These are phyloP conservation scores for Tokudaia muenninki DNA, from an alignment of 2,797 vertebrate species.

Conservation along the genomic window DNA sequence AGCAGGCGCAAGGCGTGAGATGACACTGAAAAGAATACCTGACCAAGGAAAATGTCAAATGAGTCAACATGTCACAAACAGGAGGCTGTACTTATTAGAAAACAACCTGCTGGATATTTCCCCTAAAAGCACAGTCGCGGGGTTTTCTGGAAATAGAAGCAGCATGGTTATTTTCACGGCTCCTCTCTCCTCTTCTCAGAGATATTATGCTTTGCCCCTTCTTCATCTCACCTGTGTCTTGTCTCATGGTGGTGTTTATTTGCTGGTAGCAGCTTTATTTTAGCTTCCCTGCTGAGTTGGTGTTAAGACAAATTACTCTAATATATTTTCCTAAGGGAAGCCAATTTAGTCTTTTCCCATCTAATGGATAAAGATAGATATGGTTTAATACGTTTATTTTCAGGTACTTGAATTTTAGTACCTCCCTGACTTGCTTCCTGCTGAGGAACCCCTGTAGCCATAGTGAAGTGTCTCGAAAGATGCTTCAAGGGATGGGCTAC, in stretches of 20 bases:
- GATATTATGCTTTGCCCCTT: background rate
- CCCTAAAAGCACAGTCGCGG: background rate
- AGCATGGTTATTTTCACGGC: background rate
- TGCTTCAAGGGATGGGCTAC: background rate
- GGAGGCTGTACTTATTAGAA: background rate
- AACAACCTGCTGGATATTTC: background rate
- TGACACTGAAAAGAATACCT: background rate
- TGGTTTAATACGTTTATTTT: conserved; percentile 83
- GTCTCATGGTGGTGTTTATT: background rate
- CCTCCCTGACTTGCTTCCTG: conserved; percentile 76
- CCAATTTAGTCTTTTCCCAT: conserved; percentile 83
- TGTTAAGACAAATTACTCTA: conserved; percentile 86
- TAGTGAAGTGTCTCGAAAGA: conserved; percentile 77
- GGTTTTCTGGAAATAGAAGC: conserved; percentile 16
- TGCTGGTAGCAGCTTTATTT: conserved; percentile 72
- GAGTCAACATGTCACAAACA: background rate
- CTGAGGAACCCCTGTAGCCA: conserved; percentile 69
- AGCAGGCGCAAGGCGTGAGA: background rate
- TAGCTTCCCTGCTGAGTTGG: conserved; percentile 83
- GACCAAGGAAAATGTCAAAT: conserved; percentile 9
- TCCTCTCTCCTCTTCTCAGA: background rate
- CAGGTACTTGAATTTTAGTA: conserved; percentile 82
- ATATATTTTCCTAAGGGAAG: conserved; percentile 85
- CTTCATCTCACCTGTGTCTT: background rate
- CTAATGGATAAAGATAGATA: conserved; percentile 78